Conservation (phyloP, 1,140 invertebrate genomes). For the Condylostylus longicornis region DNA sequence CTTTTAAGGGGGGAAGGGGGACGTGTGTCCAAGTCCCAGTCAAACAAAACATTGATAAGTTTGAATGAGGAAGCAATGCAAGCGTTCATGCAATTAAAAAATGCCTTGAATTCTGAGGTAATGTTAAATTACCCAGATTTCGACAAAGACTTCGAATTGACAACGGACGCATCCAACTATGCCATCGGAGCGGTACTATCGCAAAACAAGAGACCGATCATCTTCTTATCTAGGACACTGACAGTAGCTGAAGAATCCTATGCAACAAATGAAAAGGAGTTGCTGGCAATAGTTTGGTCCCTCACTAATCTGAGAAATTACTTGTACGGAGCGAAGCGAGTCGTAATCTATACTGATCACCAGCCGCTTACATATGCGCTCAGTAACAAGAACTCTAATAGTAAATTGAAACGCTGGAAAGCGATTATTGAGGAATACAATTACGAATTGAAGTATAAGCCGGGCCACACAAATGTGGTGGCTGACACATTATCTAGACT, state of each 20-base stretch:
- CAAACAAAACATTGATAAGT: constrained; percentile 5
- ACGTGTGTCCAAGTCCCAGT: not conserved
- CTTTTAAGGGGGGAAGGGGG: constrained; percentile 7
- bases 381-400: constrained; percentile 21
- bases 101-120: constrained; percentile 21
- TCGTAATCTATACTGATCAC: constrained; percentile 32
- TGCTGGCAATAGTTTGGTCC: constrained; percentile 22
- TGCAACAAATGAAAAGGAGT: constrained; percentile 15
- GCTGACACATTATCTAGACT: constrained; percentile 7
- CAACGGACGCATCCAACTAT: constrained; percentile 16
- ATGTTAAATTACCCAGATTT: constrained; percentile 28
- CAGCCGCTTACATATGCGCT: constrained; percentile 28
- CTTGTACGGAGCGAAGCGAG: constrained; percentile 20
- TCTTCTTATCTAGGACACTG: constrained; percentile 15
- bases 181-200: constrained; percentile 22
- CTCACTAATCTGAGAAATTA: constrained; percentile 26
- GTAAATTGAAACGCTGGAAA: constrained; percentile 28
- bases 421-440: constrained; percentile 19
- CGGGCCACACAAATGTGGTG: constrained; percentile 12
- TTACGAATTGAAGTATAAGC: constrained; percentile 20
- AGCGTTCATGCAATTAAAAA: constrained; percentile 28
- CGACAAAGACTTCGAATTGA: constrained; percentile 15
- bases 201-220: constrained; percentile 10
- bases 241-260: constrained; percentile 22
- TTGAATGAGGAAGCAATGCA: constrained; percentile 10